Base-by-base conservation (phyloP, 2,113 vertebrate species). In the Tenrec ecaudatus region DNA sequence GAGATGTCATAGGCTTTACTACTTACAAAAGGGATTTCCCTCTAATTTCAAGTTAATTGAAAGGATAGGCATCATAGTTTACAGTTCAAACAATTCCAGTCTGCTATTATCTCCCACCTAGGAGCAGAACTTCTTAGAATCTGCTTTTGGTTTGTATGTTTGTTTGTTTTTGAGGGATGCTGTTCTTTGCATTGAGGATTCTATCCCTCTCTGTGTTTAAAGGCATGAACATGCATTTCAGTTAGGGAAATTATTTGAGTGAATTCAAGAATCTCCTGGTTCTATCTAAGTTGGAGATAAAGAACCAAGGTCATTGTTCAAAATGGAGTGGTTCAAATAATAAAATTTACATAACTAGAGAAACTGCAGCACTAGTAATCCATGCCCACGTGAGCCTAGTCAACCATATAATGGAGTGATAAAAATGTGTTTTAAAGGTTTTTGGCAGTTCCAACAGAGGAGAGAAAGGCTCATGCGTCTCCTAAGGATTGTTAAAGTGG, bases 321-420 rank as follows among this genome's bases (percentile, higher is more conserved):
- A 3, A 85, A 29, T 14, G 6, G 43, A 47, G 11, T 29, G n/a
- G 84, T 71, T 92, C 58, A 88, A 80, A 93, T 69, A 33, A 76
- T 36, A 62, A 16, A 87, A 81, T 58, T 75, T 87, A 84, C 69
- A 76, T 88, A 88, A 73, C 36, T 68, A 82, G 47, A 33, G 17
- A 71, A 94, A 80, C 27, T 82, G 23, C 10, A 76, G 79, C 53
- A 25, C 86, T 86, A 92, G 78, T 84, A 82, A 93, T 91, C 75
- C 76, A 91, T 82, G 57, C 2, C 16, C 82, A 79, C 79, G 81
- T 82, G 89, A 88, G 47, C 11, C 57, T 89, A 86, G 85, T 92
- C 82, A 85, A 85, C 84, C 91, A 71, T 82, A 64, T 77, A 95
- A 95, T 94, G 84, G 22, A 47, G 19, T 82, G 69, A 92, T 92